Conservation (phyloP, 2,797 vertebrate genomes). For the Danio tinwini region DNA sequence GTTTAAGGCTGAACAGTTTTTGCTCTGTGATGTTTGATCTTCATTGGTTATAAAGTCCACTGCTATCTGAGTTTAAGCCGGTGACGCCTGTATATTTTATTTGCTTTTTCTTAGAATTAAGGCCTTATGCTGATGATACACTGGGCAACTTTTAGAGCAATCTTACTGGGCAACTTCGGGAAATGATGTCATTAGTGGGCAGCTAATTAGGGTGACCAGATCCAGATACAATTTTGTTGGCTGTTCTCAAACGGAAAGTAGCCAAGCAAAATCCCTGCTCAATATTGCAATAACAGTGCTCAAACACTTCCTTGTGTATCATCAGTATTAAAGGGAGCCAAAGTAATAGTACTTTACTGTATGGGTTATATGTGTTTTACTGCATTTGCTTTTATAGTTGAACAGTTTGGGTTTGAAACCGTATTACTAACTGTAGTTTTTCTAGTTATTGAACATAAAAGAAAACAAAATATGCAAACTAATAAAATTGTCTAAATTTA, state of each 20-base stretch:
- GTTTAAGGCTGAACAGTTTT: constrained; percentile 29
- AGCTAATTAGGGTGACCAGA: no score
- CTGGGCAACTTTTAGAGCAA: no score
- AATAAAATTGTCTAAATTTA: no score
- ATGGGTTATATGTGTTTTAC: background rate
- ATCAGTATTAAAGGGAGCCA: background rate
- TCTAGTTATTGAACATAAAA: background rate
- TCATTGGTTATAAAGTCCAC: constrained; percentile 51
- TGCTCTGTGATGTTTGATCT: constrained; percentile 42
- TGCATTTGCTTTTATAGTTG: background rate
- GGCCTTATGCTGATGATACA: background rate
- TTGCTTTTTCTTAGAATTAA: constrained; percentile 19
- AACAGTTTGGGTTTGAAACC: background rate
- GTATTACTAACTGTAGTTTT: background rate
- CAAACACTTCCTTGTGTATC: no score
- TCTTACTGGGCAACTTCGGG: no score
- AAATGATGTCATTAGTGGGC: no score
- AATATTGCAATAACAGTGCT: no score
- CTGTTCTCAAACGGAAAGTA: no score
- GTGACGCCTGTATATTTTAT: constrained; percentile 13
- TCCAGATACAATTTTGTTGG: no score
- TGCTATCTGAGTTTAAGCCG: constrained; percentile 27
- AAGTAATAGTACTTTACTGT: background rate
- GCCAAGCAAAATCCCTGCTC: no score
- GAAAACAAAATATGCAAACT: no score